Base-by-base conservation (phyloP, 2,888 invertebrate species). In the Euclidia mi region DNA sequence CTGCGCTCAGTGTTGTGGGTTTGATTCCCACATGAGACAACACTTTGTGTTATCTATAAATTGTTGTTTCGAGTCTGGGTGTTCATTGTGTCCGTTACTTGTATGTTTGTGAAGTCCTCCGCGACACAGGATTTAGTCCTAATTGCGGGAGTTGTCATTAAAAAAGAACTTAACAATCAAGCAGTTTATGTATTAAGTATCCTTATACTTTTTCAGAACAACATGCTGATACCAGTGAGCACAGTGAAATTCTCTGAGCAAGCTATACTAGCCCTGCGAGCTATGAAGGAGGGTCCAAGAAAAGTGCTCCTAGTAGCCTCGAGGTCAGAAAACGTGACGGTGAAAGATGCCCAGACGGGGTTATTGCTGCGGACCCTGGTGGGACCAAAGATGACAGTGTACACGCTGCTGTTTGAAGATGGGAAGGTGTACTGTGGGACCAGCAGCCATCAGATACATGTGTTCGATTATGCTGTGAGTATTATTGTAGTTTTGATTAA, bases 401-500 rank as follows among this genome's bases (percentile, higher is more conserved):
- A 97, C 78, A 96, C 96, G 4, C 83, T 97, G 50, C 88, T 97
- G n/a, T 95, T 96, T 66, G 95, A 96, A 71, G 95, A 96, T 31
- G 96, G 96, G 49, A 95, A 96, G 59, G 95, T 97, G n/a, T 97
- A 96, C 84, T 97, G 97, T 75, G 97, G 97, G 3, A 97, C 97
- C 0, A 96, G 96, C 76, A 96, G 95, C 65, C 95, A 96, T 63
- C 96, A 96, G 73, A 96, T 97, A 82, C 95, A 96, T 57, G 96
- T 96, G n/a, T 96, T 96, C 81, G 96, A 97, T 86, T 97, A 97
- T 89, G 93, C 95, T 71, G 97, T 97, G 79, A 95, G 96, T 95
- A 61, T n/a, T n/a, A n/a, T n/a, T n/a, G n/a, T n/a, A n/a, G n/a
- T n/a, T n/a, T n/a, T n/a, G n/a, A n/a, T n/a, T n/a, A n/a, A n/a